A percentile compares a stretch with the other conserved stretches of the same genome.
These are phyloP conservation scores for Leptinotarsa peninsularis DNA, from an alignment of 2,888 invertebrate genomes.

Conservation along the genomic window DNA sequence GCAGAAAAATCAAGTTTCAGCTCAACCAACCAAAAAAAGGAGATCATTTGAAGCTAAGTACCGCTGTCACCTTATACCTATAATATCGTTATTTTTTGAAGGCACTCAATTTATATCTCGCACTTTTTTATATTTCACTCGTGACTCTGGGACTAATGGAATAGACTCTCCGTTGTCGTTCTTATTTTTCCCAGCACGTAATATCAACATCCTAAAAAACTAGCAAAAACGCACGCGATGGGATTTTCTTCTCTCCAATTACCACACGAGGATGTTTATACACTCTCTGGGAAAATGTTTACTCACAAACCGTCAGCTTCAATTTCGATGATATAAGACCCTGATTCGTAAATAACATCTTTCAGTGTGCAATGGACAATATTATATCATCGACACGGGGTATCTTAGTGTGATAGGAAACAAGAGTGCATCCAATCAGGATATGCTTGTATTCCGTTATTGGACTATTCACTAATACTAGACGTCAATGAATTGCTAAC, in stretches of 20 bases:
- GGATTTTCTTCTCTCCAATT: slow-evolving; percentile 14
- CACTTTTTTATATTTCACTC: too few relatives aligned
- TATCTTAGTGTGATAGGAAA: neutral
- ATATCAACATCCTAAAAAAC: slow-evolving; percentile 5
- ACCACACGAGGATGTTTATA: slow-evolving; percentile 14
- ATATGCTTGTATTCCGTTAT: neutral
- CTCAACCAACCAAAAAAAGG: too few relatives aligned
- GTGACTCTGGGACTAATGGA: too few relatives aligned
- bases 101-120: too few relatives aligned
- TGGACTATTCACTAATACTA: neutral
- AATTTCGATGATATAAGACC: slow-evolving; percentile 6
- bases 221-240: neutral
- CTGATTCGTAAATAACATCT: slow-evolving; percentile 12
- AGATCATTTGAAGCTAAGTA: too few relatives aligned
- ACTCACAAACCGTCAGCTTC: slow-evolving; percentile 2
- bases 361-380: slow-evolving; percentile 3
- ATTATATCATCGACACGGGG: neutral
- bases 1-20: too few relatives aligned
- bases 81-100: too few relatives aligned
- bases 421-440: neutral
- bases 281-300: slow-evolving; percentile 17
- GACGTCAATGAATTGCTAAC: neutral
- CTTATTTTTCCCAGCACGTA: neutral
- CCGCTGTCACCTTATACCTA: too few relatives aligned
- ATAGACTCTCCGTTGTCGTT: neutral